Conservation (phyloP, 92 coral and sea anemone species). For the Palythoa caribaeorum region DNA sequence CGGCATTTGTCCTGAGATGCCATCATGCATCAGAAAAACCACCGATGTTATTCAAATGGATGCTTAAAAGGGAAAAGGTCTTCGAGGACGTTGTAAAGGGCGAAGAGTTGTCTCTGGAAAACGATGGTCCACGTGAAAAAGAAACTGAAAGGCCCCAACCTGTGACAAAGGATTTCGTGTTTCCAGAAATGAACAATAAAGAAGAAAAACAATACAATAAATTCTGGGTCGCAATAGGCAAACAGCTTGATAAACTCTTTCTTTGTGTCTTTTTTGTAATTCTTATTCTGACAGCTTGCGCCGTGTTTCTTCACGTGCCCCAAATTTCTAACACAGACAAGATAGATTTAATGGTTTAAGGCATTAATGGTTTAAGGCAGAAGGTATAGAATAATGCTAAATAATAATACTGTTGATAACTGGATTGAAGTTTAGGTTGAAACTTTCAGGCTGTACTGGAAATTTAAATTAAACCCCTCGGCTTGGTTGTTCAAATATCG, state of each 20-base stretch:
- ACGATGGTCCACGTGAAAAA: neutral
- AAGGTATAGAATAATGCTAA: too few relatives aligned
- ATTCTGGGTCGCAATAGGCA: neutral
- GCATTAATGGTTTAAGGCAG: too few relatives aligned
- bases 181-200: neutral
- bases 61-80: neutral
- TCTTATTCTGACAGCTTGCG: neutral
- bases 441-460: too few relatives aligned
- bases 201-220: neutral
- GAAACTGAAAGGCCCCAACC: neutral
- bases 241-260: neutral
- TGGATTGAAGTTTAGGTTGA: too few relatives aligned
- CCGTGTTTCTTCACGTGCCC: neutral
- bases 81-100: neutral
- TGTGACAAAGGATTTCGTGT: neutral
- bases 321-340: neutral
- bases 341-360: too few relatives aligned
- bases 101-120: neutral
- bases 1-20: slow-evolving; percentile 47
- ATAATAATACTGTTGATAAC: too few relatives aligned
- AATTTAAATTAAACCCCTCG: too few relatives aligned
- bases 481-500: too few relatives aligned
- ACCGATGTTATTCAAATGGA: neutral
- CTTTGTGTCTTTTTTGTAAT: neutral
- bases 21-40: slow-evolving; percentile 6